Percentiles rank a stretch among this genome's conserved stretches.
Conservation (phyloP, 2,113 vertebrate genomes). For the Dissostichus mawsoni region DNA sequence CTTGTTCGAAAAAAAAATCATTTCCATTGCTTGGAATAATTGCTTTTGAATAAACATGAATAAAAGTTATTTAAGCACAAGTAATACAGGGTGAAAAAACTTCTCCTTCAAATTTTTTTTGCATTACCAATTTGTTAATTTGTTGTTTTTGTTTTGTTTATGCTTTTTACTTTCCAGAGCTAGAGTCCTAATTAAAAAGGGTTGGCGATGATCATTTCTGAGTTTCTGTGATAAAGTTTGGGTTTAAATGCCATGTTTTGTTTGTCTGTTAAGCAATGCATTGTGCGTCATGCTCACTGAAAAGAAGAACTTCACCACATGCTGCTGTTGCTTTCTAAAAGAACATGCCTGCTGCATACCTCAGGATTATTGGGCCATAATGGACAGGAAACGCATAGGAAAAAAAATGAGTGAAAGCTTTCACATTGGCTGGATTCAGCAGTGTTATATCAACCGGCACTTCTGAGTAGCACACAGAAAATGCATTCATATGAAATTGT, state of each 20-base stretch:
- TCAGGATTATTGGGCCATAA: not conserved
- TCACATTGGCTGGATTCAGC: not conserved
- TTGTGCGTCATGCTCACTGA: not conserved
- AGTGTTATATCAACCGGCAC: not conserved
- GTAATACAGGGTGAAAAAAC: conserved; percentile 3
- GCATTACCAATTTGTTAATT: conserved; percentile 15
- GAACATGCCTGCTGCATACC: not conserved
- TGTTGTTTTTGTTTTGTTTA: not conserved
- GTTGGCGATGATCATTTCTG: not conserved
- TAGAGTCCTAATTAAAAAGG: conserved; percentile 18
- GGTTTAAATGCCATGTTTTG: conserved; percentile 1
- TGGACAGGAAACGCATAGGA: not conserved
- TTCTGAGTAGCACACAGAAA: conserved; percentile 7
- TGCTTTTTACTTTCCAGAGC: conserved; percentile 7
- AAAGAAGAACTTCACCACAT: not conserved
- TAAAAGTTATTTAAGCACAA: conserved; percentile 28
- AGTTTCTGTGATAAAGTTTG: conserved; percentile 23
- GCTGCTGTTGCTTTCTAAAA: not conserved
- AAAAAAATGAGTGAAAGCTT: conserved; percentile 10
- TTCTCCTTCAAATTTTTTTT: not conserved
- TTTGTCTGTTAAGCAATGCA: not conserved
- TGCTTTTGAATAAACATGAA: conserved; percentile 43
- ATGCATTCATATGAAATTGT: conserved; percentile 23
- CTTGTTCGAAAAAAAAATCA: conserved; percentile 18
- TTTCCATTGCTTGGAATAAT: conserved; percentile 33